Evolutionary conservation across 2,113 vertebrate species (phyloP), one percentile per base, ranked within the genome.

Genomic region (Scatophagus argus): DNA sequence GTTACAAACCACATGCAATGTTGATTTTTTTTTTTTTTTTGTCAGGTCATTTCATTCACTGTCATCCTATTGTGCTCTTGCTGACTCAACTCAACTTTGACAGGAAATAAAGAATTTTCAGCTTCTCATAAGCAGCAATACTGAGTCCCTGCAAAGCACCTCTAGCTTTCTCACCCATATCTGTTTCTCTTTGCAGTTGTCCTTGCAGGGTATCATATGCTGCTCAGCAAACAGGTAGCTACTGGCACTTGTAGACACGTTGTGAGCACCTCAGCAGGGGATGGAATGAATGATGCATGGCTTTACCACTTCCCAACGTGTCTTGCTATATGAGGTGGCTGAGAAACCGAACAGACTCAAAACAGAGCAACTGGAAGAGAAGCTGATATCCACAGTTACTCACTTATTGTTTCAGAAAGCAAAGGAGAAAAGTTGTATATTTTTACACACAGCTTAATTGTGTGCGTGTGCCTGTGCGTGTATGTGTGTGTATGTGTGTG

Each of bases 1-100:
- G 89, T 92, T 90, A 74, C 29, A 91, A 89, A 90, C 90, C 88
- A 77, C 87, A 79, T 8, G 6, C 46, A 23, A 76, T 62, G 64
- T n/a, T 86, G 54, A 41, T 5, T 41, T 41, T 62, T n/a, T 29
- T 3, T 31, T 49, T 66, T 41, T 47, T 36, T 66, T 21, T 2
- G 68, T 75, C 67, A 52, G 66, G 65, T 68, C 34, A 60, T 56
- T 86, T 79, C 55, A 78, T 84, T 89, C 72, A 82, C 61, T 46
- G 44, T 69, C 82, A 49, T 83, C 12, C 32, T 43, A 3, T 9
- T 59, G 77, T 66, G 65, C 58, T 76, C 11, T 44, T 0, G 21
- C 68, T 89, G 84, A 89, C 58, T 88, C 80, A 78, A 29, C 36
- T 75, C 54, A 61, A 41, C 69, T 54, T 19, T 12, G 31, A 54